Evolutionary conservation across 2,888 invertebrate species (phyloP).

Genomic region (Parthenolecanium corni): DNA sequence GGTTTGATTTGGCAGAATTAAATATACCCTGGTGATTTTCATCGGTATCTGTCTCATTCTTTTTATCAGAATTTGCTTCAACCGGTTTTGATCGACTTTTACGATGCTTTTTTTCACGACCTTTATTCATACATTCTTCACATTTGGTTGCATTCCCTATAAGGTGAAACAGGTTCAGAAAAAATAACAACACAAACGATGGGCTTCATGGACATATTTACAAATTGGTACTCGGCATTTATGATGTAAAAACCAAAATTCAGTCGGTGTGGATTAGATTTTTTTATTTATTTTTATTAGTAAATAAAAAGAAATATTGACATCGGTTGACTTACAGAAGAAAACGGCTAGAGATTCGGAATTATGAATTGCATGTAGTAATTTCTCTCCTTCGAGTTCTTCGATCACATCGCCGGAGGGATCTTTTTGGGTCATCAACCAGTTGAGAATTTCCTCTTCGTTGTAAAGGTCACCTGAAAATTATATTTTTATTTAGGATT

Average conservation of each 20-base stretch:
- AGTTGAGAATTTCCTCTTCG: constrained; percentile 75
- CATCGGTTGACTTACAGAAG: constrained; percentile 65
- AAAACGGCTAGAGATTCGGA: constrained; percentile 77
- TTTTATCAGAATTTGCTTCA: not conserved
- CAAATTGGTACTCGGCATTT: not conserved
- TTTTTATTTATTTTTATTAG: not conserved
- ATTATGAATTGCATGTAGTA: constrained; percentile 62
- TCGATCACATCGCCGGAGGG: constrained; percentile 84
- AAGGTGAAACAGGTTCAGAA: not conserved
- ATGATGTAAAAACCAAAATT: not conserved
- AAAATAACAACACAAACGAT: not conserved
- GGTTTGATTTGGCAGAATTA: too few relatives aligned
- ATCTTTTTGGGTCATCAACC: constrained; percentile 83
- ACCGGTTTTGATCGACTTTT: constrained; percentile 4
- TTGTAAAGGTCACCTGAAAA: constrained; percentile 66
- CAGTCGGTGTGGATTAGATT: not conserved
- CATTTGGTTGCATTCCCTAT: constrained; percentile 19
- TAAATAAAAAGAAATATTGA: not conserved
- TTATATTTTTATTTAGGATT: too few relatives aligned
- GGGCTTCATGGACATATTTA: not conserved
- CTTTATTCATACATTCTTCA: constrained; percentile 10
- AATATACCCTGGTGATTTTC: too few relatives aligned
- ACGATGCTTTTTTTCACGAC: not conserved
- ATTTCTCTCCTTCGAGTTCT: constrained; percentile 67
- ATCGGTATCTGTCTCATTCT: not conserved